Evolutionary conservation across 1,140 invertebrate species (phyloP), one percentile per base, ranked within the genome.

Genomic region (Linepithema humile): DNA sequence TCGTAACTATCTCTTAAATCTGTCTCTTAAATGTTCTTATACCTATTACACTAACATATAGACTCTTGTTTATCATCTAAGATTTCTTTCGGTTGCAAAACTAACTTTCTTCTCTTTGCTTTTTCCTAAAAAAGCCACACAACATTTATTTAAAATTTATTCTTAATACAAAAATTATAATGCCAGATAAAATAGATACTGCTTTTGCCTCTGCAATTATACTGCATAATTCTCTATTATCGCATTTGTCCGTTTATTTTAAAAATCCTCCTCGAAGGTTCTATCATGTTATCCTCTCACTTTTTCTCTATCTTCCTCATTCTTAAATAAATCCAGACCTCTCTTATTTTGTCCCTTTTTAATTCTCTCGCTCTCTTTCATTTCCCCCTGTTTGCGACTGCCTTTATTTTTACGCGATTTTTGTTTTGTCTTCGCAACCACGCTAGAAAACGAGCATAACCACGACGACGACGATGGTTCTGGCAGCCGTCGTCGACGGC

Each of bases 331-430:
- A 80, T 80, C 75, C 43, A 55, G 35, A 6, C 35, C n/a, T 64
- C 23, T 50, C 23, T 65, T 45, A n/a, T 29, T 6, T 23, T 12
- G 2, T 10, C 53, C 17, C 23, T 23, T 3, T 60, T 17, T 48
- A 15, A 35, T 38, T 82, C 20, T 12, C 59, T 55, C 17, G 35
- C 4, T 29, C n/a, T 32, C 35, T 26, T 32, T 62, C 10, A 2
- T 40, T 43, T 45, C 43, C 4, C 4, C 15, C 40, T 23, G 48
- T 40, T 62, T 38, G 43, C 74, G 43, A 67, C 20, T 38, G 43
- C 38, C 64, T 72, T 85, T 84, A 89, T 89, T 85, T 60, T 45
- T 20, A 84, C 59, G 59, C 60, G 67, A 85, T 82, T 90, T 87
- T 89, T 77, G 80, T 88, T 88, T 88, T 78, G 75, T 73, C 70